A percentile compares a stretch with the other conserved stretches of the same genome.
These are phyloP conservation scores for Odontophorus gujanensis DNA, from an alignment of 2,113 vertebrate species.

Conservation along the genomic window DNA sequence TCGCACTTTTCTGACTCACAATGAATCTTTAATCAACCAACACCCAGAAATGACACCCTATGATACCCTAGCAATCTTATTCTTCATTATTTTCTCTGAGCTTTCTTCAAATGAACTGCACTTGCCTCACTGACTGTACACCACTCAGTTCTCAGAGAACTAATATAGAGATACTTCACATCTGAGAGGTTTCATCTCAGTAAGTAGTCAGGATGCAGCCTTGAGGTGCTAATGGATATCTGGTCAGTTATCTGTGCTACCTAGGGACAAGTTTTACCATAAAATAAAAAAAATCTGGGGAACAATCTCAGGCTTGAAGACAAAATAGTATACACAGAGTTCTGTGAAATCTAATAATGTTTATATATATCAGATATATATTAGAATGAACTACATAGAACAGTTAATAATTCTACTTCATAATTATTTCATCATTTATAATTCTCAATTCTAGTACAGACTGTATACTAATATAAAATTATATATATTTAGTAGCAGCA, in stretches of 20 bases:
- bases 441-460: neutral
- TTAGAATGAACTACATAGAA: neutral
- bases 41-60: too few species aligned
- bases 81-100: accelerated
- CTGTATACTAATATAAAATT: neutral
- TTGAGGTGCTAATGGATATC: neutral
- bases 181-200: neutral
- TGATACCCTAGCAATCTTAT: neutral
- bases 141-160: neutral
- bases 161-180: neutral
- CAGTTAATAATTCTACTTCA: neutral
- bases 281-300: neutral
- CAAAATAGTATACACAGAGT: neutral
- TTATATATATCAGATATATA: neutral
- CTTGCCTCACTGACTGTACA: neutral
- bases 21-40: too few species aligned
- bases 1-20: too few species aligned
- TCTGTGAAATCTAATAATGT: neutral
- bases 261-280: neutral
- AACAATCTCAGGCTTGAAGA: neutral
- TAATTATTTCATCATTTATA: neutral
- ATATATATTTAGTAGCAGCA: neutral
- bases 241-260: neutral
- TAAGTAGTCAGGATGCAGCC: neutral
- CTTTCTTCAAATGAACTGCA: neutral